These are phyloP conservation scores for Pelusios castaneus DNA, from an alignment of 2,113 vertebrate genomes.

Conservation along the genomic window DNA sequence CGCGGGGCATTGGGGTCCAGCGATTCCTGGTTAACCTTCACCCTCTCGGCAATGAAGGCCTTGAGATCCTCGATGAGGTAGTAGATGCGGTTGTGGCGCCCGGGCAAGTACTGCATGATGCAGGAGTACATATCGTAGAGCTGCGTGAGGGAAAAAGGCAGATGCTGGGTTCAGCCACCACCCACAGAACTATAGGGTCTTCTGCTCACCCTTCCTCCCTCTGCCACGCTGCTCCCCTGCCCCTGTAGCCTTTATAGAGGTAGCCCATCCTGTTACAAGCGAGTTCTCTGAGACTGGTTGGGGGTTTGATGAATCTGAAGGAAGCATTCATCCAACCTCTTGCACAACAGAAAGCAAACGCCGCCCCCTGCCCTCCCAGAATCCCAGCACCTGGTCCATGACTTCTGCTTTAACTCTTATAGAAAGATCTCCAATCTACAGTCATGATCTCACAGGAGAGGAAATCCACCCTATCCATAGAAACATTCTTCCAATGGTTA, in stretches of 20 bases:
- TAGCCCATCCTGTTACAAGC: too few relatives aligned
- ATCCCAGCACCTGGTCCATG: neutral
- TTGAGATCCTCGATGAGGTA: slow-evolving; percentile 67
- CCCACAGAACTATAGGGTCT: neutral
- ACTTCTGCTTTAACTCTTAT: too few relatives aligned
- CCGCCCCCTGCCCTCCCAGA: too few relatives aligned
- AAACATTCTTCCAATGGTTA: too few relatives aligned
- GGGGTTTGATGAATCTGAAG: too few relatives aligned
- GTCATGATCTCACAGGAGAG: neutral
- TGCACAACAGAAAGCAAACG: too few relatives aligned
- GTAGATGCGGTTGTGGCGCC: slow-evolving; percentile 74
- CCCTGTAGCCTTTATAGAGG: too few relatives aligned
- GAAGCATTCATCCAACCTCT: too few relatives aligned
- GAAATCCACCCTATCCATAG: too few relatives aligned
- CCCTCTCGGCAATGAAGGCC: slow-evolving; percentile 70
- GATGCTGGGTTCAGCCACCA: accelerated
- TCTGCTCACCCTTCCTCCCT: neutral
- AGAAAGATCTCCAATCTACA: neutral
- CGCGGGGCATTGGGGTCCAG: slow-evolving; percentile 76
- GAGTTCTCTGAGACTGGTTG: neutral
- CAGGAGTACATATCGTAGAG: slow-evolving; percentile 83
- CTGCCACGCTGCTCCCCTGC: too few relatives aligned
- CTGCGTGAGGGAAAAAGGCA: slow-evolving; percentile 55
- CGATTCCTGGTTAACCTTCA: slow-evolving; percentile 77
- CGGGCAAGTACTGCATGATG: slow-evolving; percentile 79